Conservation (phyloP, 23 tunicate genomes). For the Ciona savignyi region DNA sequence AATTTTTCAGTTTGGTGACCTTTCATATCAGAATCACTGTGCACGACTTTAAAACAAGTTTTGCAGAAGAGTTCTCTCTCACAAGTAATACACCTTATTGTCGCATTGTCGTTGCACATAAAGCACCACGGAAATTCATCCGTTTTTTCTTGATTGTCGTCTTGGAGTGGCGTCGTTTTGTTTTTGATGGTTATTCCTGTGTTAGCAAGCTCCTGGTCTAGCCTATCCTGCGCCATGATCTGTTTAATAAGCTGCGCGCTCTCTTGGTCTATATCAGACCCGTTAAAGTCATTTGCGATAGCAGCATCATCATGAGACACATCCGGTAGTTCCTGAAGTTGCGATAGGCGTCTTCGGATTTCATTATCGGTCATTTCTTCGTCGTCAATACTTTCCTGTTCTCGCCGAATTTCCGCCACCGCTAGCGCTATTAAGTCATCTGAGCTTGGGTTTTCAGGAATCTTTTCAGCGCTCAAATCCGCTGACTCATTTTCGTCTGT, state of each 20-base stretch:
- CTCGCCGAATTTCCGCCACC: slow-evolving; percentile 36
- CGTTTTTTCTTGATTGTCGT: too few species aligned
- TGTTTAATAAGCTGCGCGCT: slow-evolving; percentile 26
- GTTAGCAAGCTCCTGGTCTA: slow-evolving; percentile 27
- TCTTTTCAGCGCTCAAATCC: not conserved
- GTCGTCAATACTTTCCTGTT: slow-evolving; percentile 16
- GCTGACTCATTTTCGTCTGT: not conserved
- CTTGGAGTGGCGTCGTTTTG: not conserved
- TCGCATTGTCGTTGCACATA: slow-evolving; percentile 81
- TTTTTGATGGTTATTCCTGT: not conserved
- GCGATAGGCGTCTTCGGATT: slow-evolving; percentile 35
- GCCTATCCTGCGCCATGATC: slow-evolving; percentile 48
- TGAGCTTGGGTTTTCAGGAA: slow-evolving; percentile 32
- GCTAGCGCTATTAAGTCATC: slow-evolving; percentile 67
- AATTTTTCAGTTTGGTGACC: slow-evolving; percentile 60
- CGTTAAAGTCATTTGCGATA: not conserved
- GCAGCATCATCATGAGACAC: not conserved
- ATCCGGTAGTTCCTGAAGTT: slow-evolving; percentile 22
- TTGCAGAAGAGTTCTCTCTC: slow-evolving; percentile 70
- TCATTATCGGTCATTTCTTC: slow-evolving; percentile 35
- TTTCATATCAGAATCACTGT: slow-evolving; percentile 52
- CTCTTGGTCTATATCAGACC: slow-evolving; percentile 57
- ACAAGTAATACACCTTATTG: slow-evolving; percentile 74
- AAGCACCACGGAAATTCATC: slow-evolving; percentile 87
- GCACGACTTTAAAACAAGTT: slow-evolving; percentile 52